These are phyloP conservation scores for Sula dactylatra DNA, from an alignment of 2,113 vertebrate genomes.

Conservation along the genomic window DNA sequence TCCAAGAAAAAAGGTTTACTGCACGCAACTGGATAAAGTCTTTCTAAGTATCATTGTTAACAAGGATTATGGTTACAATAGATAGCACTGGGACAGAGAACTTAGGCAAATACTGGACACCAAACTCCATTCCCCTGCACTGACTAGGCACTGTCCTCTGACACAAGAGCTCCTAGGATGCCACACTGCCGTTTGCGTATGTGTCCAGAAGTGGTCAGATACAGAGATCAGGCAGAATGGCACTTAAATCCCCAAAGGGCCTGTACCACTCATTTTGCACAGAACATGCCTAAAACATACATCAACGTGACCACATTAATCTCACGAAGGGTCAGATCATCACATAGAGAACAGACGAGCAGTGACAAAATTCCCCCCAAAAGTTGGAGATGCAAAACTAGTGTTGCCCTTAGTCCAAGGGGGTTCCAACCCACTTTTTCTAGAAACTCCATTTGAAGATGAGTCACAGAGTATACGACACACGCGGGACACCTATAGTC, in stretches of 20 bases:
- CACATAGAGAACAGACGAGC: fast-evolving
- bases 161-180: background rate
- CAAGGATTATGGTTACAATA: background rate
- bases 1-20: background rate
- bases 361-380: background rate
- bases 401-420: background rate
- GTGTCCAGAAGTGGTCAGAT: background rate
- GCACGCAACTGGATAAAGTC: fast-evolving
- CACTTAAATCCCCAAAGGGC: background rate
- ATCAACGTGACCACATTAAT: fast-evolving
- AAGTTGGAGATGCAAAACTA: background rate
- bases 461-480: background rate
- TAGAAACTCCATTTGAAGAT: background rate
- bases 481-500: fast-evolving
- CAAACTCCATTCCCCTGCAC: background rate
- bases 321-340: background rate
- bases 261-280: background rate
- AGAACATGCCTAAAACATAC: background rate
- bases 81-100: background rate
- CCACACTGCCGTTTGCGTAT: fast-evolving
- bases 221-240: background rate
- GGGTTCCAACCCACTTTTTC: background rate
- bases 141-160: background rate
- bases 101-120: background rate
- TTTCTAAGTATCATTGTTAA: background rate